phyloP scores from a whole-genome alignment of 2,797 vertebrate genomes.

The Coregonus ussuriensis region DNA sequence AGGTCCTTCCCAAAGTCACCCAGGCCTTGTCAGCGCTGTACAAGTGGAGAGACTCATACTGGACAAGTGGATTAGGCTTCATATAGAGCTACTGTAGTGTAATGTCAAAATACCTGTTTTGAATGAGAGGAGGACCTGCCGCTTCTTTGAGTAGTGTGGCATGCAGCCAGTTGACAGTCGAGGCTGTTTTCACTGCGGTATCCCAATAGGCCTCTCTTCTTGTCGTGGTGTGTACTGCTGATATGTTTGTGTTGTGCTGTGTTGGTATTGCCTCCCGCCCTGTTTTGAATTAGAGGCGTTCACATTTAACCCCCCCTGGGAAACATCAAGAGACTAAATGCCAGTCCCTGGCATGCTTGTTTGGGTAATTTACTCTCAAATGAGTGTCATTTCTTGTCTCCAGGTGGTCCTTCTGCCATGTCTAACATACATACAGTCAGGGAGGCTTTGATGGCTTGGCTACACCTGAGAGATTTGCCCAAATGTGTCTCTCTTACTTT shows the following conservation, averaged over 20 bases:
- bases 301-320: slow-evolving; percentile 55
- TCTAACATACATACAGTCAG: slow-evolving; percentile 55
- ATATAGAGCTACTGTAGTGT: neutral
- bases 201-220: neutral
- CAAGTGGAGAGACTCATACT: neutral
- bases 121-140: neutral
- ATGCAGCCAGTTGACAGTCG: neutral
- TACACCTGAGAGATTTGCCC: slow-evolving; percentile 79
- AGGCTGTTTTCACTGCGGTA: neutral
- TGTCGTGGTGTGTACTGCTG: neutral
- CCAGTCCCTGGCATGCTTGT: slow-evolving; percentile 69
- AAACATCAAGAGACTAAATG: slow-evolving; percentile 68
- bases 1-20: too few species aligned
- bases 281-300: slow-evolving; percentile 65
- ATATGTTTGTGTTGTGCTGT: slow-evolving; percentile 63
- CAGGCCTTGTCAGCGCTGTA: neutral
- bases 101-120: slow-evolving; percentile 4
- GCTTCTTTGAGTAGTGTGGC: slow-evolving; percentile 1
- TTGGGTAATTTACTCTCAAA: slow-evolving; percentile 77
- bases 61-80: neutral
- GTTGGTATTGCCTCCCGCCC: slow-evolving; percentile 47
- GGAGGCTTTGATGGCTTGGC: slow-evolving; percentile 73
- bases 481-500: slow-evolving; percentile 60
- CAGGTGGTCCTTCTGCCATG: slow-evolving; percentile 72
- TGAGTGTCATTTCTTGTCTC: slow-evolving; percentile 69